Conservation (phyloP, 1,140 invertebrate species). For the Tetramorium parvispinum region DNA sequence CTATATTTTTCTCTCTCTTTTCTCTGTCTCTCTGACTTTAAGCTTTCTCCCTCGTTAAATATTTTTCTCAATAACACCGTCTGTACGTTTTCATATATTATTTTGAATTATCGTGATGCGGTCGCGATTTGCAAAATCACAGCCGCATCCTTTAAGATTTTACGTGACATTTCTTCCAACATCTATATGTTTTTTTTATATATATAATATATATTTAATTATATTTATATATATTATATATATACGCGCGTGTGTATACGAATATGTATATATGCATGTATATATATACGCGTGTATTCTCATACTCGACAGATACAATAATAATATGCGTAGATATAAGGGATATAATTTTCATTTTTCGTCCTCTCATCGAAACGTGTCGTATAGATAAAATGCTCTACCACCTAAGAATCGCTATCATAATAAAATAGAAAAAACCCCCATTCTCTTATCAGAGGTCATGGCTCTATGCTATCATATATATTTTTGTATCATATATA, state of each 20-base stretch:
- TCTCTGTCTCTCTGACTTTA: conserved; percentile 3
- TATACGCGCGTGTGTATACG: conserved; percentile 32
- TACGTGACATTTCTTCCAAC: conserved; percentile 53
- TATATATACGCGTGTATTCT: conserved; percentile 15
- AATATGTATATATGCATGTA: conserved; percentile 17
- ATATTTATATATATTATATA: conserved; percentile 57
- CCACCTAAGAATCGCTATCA: conserved; percentile 71
- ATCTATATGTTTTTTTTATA: conserved; percentile 68
- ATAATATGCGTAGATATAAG: conserved; percentile 57
- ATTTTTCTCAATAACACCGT: conserved; percentile 53
- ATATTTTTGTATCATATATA: conserved; percentile 66
- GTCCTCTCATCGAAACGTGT: conserved; percentile 62
- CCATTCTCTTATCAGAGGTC: conserved; percentile 67
- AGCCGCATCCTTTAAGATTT: conserved; percentile 38
- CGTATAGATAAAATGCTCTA: conserved; percentile 68
- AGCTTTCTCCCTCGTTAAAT: conserved; percentile 49
- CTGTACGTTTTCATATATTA: conserved; percentile 42
- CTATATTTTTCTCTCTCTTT: conserved; percentile 13
- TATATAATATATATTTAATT: conserved; percentile 45
- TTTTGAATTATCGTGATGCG: conserved; percentile 44
- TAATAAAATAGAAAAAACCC: conserved; percentile 80
- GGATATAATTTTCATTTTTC: conserved; percentile 58
- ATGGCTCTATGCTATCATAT: conserved; percentile 69
- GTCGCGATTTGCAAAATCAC: conserved; percentile 43
- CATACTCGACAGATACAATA: conserved; percentile 69